These are phyloP conservation scores for Notodonta ziczac DNA, from an alignment of 2,888 invertebrate species.

Conservation along the genomic window DNA sequence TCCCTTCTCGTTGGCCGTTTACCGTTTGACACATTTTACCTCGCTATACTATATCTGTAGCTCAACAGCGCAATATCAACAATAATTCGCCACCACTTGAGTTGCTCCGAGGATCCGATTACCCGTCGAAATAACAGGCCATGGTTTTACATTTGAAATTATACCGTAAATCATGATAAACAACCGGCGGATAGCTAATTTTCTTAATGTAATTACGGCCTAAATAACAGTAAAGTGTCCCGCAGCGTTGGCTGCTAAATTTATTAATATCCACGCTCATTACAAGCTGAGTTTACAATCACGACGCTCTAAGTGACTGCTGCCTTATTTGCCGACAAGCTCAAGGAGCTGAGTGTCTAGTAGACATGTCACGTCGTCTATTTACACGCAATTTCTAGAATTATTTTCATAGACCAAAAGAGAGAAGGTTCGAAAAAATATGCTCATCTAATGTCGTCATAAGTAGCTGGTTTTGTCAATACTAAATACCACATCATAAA, in stretches of 20 bases:
- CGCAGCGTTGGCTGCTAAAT: conserved; percentile 54
- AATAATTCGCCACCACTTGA: background rate
- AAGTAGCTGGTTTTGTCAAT: too few species aligned
- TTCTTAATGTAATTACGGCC: conserved; percentile 59
- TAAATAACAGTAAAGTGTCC: conserved; percentile 72
- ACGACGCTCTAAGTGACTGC: conserved; percentile 78
- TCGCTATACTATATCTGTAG: background rate
- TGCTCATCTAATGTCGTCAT: too few species aligned
- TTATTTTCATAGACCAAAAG: too few species aligned
- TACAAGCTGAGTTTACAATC: conserved; percentile 62
- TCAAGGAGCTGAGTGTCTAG: conserved; percentile 33
- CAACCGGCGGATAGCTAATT: conserved; percentile 46
- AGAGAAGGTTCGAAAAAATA: too few species aligned
- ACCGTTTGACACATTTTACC: too few species aligned
- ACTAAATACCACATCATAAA: too few species aligned
- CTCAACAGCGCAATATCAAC: background rate
- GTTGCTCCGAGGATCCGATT: background rate
- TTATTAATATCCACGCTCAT: conserved; percentile 72
- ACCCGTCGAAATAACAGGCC: conserved; percentile 9
- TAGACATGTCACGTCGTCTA: conserved; percentile 40
- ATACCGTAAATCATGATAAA: conserved; percentile 44
- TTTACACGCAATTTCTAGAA: too few species aligned
- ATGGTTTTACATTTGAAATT: conserved; percentile 16
- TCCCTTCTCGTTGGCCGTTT: too few species aligned
- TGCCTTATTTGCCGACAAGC: conserved; percentile 78